Evolutionary conservation across 2,113 vertebrate species (phyloP).

Genomic region (Fregata magnificens): DNA sequence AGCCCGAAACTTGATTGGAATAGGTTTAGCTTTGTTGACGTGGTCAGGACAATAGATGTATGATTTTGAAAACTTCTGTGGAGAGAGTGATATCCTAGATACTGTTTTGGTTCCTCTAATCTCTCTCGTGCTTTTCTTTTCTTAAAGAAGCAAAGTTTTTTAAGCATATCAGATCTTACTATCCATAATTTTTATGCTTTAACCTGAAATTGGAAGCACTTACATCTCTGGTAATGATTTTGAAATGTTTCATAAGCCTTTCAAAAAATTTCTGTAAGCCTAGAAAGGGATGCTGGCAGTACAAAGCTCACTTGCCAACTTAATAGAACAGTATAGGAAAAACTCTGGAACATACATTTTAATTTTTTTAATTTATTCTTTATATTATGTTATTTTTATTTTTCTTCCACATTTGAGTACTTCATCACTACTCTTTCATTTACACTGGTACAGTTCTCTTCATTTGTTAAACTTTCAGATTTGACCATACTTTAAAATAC

Average conservation of each 20-base stretch:
- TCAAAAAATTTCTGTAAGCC: not conserved
- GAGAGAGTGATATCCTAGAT: not conserved
- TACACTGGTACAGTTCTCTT: not conserved
- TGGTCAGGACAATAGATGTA: not conserved
- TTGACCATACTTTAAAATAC: not conserved
- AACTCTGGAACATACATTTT: not conserved
- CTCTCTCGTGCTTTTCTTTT: not conserved
- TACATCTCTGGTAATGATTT: not conserved
- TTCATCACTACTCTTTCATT: not conserved
- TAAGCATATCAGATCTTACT: not conserved
- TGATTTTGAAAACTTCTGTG: not conserved
- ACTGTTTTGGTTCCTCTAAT: not conserved
- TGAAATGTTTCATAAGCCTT: not conserved
- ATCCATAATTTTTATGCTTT: not conserved
- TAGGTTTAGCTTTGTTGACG: constrained; percentile 25
- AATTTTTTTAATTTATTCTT: not conserved
- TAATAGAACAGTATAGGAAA: not conserved
- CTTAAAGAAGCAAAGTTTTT: not conserved
- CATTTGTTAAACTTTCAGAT: not conserved
- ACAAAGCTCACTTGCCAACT: not conserved
- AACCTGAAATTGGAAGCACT: not conserved
- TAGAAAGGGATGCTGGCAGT: not conserved
- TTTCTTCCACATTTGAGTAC: not conserved
- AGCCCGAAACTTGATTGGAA: not conserved
- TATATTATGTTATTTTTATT: not conserved